A percentile compares a stretch with the other conserved stretches of the same genome.
phyloP scores from a whole-genome alignment of 2,797 vertebrate species.

The Scyliorhinus canicula region DNA sequence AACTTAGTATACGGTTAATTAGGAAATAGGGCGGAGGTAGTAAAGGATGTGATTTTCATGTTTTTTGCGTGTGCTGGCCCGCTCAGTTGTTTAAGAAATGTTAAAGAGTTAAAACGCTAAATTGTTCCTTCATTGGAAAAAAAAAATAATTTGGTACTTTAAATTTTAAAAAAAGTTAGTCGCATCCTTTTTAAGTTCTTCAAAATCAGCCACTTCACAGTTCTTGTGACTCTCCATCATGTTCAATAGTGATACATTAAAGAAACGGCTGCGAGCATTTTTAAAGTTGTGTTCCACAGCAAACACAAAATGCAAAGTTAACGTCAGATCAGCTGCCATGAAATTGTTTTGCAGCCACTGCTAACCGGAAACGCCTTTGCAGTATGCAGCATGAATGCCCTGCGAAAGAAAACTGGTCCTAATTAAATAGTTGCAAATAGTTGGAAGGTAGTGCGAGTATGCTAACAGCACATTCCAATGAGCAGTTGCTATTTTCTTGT shows the following conservation, averaged over 20 bases:
- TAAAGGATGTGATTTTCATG: too few species aligned
- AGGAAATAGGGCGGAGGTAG: too few species aligned
- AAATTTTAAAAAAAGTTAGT: background rate
- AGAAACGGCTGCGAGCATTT: background rate
- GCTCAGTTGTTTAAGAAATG: too few species aligned
- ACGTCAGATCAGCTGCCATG: background rate
- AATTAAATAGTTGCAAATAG: background rate
- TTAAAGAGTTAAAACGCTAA: too few species aligned
- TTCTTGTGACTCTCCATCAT: background rate
- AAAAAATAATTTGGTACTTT: too few species aligned
- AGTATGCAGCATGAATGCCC: background rate
- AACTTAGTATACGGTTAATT: too few species aligned
- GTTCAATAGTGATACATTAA: background rate
- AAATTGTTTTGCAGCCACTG: background rate
- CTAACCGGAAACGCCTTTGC: background rate
- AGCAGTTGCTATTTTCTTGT: background rate
- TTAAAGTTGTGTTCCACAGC: background rate
- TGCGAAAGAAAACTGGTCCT: background rate
- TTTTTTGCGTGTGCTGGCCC: too few species aligned
- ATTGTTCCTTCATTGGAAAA: too few species aligned
- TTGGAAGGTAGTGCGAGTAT: background rate
- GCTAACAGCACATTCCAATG: background rate
- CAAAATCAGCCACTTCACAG: background rate
- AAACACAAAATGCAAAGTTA: background rate
- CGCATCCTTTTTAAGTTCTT: background rate